These are phyloP conservation scores for Papio anubis DNA, from an alignment of 2,113 vertebrate genomes.

Conservation along the genomic window DNA sequence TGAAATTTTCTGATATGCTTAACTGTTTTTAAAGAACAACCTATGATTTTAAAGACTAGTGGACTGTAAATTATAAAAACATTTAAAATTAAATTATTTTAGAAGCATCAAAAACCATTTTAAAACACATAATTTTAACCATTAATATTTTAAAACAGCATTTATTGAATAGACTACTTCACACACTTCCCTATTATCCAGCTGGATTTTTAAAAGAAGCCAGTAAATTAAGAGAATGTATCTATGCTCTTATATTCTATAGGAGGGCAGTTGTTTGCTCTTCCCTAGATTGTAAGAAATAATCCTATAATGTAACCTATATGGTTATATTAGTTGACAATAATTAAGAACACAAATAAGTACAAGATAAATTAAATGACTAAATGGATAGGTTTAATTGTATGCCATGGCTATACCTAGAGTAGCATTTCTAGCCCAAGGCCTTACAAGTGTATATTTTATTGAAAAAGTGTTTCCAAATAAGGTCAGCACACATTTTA, in stretches of 20 bases:
- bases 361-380: not conserved
- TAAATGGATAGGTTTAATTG: not conserved
- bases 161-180: not conserved
- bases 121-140: not conserved
- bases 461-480: not conserved
- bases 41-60: not conserved
- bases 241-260: not conserved
- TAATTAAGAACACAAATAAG: not conserved
- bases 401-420: not conserved
- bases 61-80: not conserved
- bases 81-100: conserved; percentile 14
- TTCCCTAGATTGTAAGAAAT: not conserved
- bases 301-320: not conserved
- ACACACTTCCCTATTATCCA: not conserved
- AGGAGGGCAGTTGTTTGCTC: not conserved
- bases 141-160: not conserved
- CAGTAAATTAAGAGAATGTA: not conserved
- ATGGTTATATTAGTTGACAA: not conserved
- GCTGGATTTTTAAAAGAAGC: not conserved
- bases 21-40: not conserved
- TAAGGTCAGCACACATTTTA: not conserved
- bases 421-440: not conserved
- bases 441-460: not conserved
- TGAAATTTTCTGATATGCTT: not conserved
- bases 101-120: not conserved